Conservation (phyloP, 1,140 invertebrate genomes). For the Caenorhabditis latens region DNA sequence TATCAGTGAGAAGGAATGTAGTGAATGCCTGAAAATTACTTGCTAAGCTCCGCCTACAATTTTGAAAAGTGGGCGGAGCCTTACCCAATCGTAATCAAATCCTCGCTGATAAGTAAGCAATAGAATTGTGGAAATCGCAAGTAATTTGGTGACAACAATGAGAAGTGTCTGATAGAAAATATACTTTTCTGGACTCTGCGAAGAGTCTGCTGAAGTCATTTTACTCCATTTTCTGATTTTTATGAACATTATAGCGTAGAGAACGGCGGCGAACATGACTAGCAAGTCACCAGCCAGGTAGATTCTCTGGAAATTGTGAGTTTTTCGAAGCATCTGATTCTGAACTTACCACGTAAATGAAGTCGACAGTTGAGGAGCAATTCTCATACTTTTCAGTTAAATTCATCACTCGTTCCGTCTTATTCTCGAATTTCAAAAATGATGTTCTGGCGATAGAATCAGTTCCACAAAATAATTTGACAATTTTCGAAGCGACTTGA, state of each 20-base stretch:
- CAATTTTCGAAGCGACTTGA: neutral
- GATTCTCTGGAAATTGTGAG: neutral
- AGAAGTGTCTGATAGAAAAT: slow-evolving; percentile 6
- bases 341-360: neutral
- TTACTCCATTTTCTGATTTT: slow-evolving; percentile 11
- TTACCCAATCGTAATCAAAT: neutral
- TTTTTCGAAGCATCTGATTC: neutral
- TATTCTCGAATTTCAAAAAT: neutral
- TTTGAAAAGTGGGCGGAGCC: too few relatives aligned
- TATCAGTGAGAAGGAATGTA: neutral
- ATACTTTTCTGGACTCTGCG: neutral
- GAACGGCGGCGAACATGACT: neutral
- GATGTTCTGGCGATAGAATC: neutral
- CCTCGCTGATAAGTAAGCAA: neutral
- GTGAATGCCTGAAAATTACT: neutral
- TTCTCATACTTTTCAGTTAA: neutral
- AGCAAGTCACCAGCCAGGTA: neutral
- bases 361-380: neutral
- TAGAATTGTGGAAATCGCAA: neutral
- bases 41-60: too few relatives aligned
- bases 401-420: neutral
- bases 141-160: neutral
- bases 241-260: neutral
- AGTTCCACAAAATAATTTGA: slow-evolving; percentile 45
- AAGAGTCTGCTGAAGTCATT: neutral